phyloP scores from a whole-genome alignment of 2,888 invertebrate species.

The Diaphora mendica region DNA sequence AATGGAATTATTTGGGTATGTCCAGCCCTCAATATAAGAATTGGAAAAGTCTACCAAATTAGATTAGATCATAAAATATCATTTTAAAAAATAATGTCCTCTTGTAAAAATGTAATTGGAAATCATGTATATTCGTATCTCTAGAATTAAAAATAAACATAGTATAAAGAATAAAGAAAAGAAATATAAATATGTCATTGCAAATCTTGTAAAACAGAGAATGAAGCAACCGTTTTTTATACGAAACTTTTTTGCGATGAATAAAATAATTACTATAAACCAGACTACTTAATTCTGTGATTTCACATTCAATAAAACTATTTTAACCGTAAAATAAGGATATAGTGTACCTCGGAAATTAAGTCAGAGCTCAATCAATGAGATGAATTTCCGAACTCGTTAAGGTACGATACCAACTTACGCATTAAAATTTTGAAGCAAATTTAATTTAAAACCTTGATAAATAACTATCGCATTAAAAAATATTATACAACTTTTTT shows the following conservation, averaged over 20 bases:
- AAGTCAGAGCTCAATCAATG: slow-evolving; percentile 29
- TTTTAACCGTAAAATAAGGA: slow-evolving; percentile 41
- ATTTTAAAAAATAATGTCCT: slow-evolving; percentile 35
- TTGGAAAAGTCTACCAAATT: slow-evolving; percentile 9
- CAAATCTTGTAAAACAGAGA: slow-evolving; percentile 49
- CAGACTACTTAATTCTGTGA: slow-evolving; percentile 47
- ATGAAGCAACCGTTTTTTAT: slow-evolving; percentile 24
- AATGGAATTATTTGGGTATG: slow-evolving; percentile 7
- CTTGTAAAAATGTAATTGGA: slow-evolving; percentile 28
- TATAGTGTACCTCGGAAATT: slow-evolving; percentile 37
- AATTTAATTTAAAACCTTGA: slow-evolving; percentile 59
- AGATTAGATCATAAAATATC: slow-evolving; percentile 29
- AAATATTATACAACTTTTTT: slow-evolving; percentile 76
- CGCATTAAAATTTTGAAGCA: slow-evolving; percentile 52
- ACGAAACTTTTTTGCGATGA: slow-evolving; percentile 17
- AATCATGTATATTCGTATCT: slow-evolving; percentile 37
- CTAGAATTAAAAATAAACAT: slow-evolving; percentile 43
- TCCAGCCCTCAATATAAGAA: slow-evolving; percentile 3
- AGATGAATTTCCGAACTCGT: slow-evolving; percentile 34
- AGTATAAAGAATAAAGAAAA: slow-evolving; percentile 47
- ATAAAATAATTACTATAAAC: slow-evolving; percentile 26
- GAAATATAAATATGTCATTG: slow-evolving; percentile 40
- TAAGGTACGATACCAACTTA: slow-evolving; percentile 43
- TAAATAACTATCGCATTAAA: slow-evolving; percentile 71
- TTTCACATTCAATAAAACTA: slow-evolving; percentile 41